A percentile compares a stretch with the other conserved stretches of the same genome.
Evolutionary conservation across 2,797 vertebrate species (phyloP).

Genomic region (Neostethus bicornis): DNA sequence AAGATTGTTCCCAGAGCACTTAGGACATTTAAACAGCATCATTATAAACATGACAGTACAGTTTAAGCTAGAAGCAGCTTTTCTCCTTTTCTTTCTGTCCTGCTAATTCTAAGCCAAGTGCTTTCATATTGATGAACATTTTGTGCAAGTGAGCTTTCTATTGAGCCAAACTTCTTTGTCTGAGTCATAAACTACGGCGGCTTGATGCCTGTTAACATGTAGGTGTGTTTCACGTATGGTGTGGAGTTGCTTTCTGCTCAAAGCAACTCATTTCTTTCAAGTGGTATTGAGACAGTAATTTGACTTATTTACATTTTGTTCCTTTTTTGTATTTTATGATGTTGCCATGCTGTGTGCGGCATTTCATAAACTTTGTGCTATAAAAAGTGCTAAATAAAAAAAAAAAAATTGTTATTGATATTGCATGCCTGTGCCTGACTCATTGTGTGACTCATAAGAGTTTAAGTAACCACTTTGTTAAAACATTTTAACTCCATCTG

Average conservation of each 20-base stretch:
- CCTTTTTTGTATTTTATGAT: too few species aligned
- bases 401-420: too few species aligned
- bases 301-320: too few species aligned
- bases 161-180: slow-evolving; percentile 43
- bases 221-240: background rate
- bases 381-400: too few species aligned
- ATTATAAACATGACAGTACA: slow-evolving; percentile 18
- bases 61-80: slow-evolving; percentile 14
- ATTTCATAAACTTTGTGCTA: too few species aligned
- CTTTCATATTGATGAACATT: slow-evolving; percentile 52
- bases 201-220: background rate
- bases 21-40: slow-evolving; percentile 20
- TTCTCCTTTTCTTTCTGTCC: slow-evolving; percentile 15
- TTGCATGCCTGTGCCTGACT: too few species aligned
- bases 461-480: too few species aligned
- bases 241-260: background rate
- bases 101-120: slow-evolving; percentile 16
- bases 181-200: slow-evolving; percentile 10
- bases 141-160: slow-evolving; percentile 40
- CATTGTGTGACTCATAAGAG: too few species aligned
- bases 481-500: too few species aligned
- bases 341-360: too few species aligned
- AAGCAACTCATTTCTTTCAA: too few species aligned
- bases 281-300: too few species aligned
- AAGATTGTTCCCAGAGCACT: slow-evolving; percentile 10